Evolutionary conservation across 2,888 invertebrate species (phyloP), one percentile per base, ranked within the genome.

Genomic region (Neria commutata): DNA sequence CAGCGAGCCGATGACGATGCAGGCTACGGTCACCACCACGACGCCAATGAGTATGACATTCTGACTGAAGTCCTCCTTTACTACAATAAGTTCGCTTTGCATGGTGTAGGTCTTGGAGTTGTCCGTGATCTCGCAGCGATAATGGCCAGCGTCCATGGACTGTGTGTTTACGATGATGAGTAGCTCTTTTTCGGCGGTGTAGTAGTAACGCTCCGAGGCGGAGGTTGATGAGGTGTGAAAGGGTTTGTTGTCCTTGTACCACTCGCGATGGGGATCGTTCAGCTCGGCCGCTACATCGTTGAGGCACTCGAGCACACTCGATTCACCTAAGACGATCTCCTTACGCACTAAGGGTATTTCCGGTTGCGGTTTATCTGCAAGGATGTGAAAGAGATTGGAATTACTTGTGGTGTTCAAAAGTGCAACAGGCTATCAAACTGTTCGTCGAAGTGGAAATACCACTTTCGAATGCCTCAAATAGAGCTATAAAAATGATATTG

Each of bases 51-150:
- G 83, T 1, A 84, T 79, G 16, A 77, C 66, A 79, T 85, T 69
- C 50, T 70, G 68, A 49, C 70, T 74, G 8, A 71, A 60, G 17
- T 69, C 69, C 48, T 76, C 76, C 60, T 76, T 70, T 3, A 78
- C 74, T 24, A 78, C 75, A 14, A 77, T 55, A 53, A 78, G 58
- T 11, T 78, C 77, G 40, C 71, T 67, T 37, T 75, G 74, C 40
- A 79, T 63, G 1, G 70, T 73, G 24, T 70, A 64, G 0, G 77
- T 75, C 5, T 77, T 77, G 11, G 72, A 71, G 16, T 72, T 75
- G 83, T 97, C 97, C 45, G 90, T 90, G 79, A 97, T 90, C 79
- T 91, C 90, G 83, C 97, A 98, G 71, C 93, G 91, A 82, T 96
- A 97, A 60, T 85, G 85, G 0, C 96, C 97, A 26, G 90, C 90